These are phyloP conservation scores for Loxodonta africana DNA, from an alignment of 2,113 vertebrate genomes.

Conservation along the genomic window DNA sequence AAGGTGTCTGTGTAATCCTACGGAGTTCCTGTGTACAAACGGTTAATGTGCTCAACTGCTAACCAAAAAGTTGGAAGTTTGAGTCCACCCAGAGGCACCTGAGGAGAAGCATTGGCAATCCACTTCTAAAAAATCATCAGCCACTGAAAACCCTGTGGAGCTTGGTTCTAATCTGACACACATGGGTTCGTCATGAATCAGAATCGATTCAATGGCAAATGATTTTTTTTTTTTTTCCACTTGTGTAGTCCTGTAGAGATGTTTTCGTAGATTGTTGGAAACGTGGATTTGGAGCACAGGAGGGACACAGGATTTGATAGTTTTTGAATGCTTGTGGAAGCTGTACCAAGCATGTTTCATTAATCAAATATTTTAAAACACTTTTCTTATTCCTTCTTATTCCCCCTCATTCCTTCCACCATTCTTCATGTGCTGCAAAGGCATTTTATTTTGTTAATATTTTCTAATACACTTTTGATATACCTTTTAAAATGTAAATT, in stretches of 20 bases:
- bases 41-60: background rate
- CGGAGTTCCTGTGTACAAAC: background rate
- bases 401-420: background rate
- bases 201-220: background rate
- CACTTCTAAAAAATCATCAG: background rate
- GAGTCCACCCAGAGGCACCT: background rate
- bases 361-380: background rate
- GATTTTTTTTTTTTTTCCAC: background rate
- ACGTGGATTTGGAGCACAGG: background rate
- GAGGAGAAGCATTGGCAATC: background rate
- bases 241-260: background rate
- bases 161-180: background rate
- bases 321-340: background rate
- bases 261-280: background rate
- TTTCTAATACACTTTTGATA: background rate
- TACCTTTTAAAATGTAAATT: slow-evolving; percentile 17
- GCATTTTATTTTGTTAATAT: background rate
- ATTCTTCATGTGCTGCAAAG: background rate
- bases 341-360: background rate
- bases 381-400: background rate
- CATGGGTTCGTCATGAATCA: background rate
- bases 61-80: background rate
- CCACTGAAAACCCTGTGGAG: background rate
- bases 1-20: background rate
- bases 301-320: background rate